Conservation (phyloP, 2,797 vertebrate species). For the Crotalus adamanteus region DNA sequence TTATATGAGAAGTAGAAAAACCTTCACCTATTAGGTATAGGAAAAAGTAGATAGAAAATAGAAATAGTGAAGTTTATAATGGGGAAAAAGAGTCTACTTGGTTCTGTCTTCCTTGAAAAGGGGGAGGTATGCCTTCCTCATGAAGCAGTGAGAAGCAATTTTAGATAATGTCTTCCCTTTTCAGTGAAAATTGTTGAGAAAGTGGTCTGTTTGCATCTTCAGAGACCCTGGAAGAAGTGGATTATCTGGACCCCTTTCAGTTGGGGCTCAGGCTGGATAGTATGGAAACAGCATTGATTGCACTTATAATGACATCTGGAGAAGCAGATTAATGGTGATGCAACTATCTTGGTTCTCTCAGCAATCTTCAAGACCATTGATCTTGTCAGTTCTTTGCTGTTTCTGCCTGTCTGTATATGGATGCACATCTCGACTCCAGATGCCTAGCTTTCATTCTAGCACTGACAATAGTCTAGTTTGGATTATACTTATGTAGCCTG, state of each 20-base stretch:
- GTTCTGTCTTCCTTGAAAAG: neutral
- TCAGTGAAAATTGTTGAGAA: neutral
- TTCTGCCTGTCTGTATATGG: neutral
- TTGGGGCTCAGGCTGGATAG: neutral
- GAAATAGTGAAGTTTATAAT: neutral
- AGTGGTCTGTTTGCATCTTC: neutral
- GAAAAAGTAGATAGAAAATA: neutral
- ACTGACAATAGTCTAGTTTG: neutral
- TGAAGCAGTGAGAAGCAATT: neutral
- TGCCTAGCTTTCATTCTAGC: neutral
- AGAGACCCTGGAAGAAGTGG: neutral
- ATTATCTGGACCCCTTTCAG: neutral
- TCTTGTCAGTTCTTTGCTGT: neutral
- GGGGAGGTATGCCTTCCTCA: neutral
- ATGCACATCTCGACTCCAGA: neutral
- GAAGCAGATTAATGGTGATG: neutral
- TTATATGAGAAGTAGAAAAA: neutral
- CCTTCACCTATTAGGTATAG: neutral
- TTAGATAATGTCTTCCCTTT: neutral
- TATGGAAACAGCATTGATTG: neutral
- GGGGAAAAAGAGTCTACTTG: neutral
- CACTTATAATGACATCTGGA: neutral
- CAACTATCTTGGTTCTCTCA: neutral
- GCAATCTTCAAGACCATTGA: neutral
- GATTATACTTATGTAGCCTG: neutral